Evolutionary conservation across 2,113 vertebrate genomes (phyloP).

Genomic region (Fulmarus glacialis): DNA sequence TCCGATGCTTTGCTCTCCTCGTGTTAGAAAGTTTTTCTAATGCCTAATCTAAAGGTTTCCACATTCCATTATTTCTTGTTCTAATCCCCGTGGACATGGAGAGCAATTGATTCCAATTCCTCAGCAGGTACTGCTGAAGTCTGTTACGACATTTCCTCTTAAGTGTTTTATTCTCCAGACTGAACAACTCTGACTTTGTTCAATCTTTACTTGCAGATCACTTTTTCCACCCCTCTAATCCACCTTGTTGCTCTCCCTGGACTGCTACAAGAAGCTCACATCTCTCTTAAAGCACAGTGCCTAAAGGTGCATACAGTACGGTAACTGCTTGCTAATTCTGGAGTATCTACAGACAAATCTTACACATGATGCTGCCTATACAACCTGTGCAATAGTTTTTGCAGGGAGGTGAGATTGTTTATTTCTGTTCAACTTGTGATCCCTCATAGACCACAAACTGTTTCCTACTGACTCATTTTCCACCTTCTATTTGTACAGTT

Average conservation of each 20-base stretch:
- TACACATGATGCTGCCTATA: neutral
- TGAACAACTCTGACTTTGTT: neutral
- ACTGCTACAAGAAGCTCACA: neutral
- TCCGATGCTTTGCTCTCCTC: neutral
- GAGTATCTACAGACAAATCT: neutral
- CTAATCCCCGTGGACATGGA: neutral
- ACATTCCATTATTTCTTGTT: constrained; percentile 25
- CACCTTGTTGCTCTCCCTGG: neutral
- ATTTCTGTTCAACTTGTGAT: neutral
- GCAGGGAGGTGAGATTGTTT: neutral
- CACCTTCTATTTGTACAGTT: constrained; percentile 11
- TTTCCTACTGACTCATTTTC: constrained; percentile 14
- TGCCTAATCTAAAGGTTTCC: constrained; percentile 22
- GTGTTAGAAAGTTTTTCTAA: constrained; percentile 30
- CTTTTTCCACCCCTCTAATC: neutral
- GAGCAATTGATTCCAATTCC: neutral
- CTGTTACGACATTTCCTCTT: constrained; percentile 15
- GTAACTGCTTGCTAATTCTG: neutral
- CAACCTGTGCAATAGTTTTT: neutral
- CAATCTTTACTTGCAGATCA: neutral
- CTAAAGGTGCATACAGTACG: neutral
- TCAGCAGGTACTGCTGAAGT: constrained; percentile 9
- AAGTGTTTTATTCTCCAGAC: neutral
- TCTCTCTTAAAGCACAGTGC: neutral
- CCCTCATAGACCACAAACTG: neutral